Conservation (phyloP, 1,140 invertebrate genomes). For the Aphis gossypii region DNA sequence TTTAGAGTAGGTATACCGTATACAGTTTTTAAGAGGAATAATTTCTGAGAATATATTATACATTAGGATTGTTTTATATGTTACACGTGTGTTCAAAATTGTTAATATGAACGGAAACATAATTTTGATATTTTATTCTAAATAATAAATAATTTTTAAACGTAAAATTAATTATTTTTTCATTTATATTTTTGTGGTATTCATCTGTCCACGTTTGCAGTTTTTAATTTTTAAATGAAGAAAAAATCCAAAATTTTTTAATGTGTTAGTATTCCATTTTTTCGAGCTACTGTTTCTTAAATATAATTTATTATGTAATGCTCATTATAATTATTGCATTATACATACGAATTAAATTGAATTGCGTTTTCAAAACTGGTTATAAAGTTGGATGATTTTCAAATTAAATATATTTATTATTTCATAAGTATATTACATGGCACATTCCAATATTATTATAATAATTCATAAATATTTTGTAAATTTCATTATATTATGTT, state of each 20-base stretch:
- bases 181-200: not conserved
- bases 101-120: too few relatives aligned
- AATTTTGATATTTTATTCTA: too few relatives aligned
- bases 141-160: too few relatives aligned
- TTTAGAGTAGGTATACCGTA: too few relatives aligned
- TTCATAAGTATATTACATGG: not conserved
- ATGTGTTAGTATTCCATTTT: not conserved
- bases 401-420: not conserved
- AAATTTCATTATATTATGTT: not conserved
- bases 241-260: not conserved
- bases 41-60: too few relatives aligned
- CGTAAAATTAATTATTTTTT: not conserved
- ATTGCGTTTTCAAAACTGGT: conserved; percentile 7
- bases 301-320: not conserved
- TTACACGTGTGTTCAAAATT: too few relatives aligned
- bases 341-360: not conserved
- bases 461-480: not conserved
- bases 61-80: too few relatives aligned
- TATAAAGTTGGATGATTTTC: not conserved
- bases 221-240: not conserved
- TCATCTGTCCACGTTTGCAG: not conserved
- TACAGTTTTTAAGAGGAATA: too few relatives aligned
- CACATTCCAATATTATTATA: not conserved
- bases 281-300: not conserved
- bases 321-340: not conserved